Percentiles rank a stretch among this genome's conserved stretches.
phyloP scores from a whole-genome alignment of 1,140 invertebrate genomes.

The Habropoda laboriosa region DNA sequence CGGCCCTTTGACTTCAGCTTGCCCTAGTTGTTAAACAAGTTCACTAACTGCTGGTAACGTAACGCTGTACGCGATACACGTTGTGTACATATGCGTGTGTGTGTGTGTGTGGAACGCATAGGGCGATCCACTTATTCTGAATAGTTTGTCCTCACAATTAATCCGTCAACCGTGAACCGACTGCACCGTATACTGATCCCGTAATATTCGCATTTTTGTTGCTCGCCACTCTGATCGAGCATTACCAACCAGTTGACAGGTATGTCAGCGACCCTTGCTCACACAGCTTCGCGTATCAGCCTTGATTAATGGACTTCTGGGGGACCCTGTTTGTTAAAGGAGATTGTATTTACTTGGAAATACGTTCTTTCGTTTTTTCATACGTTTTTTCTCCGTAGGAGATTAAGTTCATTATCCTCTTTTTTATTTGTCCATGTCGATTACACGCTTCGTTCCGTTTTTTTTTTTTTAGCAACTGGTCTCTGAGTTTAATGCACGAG shows the following conservation, averaged over 20 bases:
- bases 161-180: slow-evolving; percentile 18
- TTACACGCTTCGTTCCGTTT: no score
- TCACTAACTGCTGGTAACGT: slow-evolving; percentile 23
- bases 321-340: not conserved
- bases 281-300: not conserved
- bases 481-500: no score
- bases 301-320: not conserved
- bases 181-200: not conserved
- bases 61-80: not conserved
- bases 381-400: no score
- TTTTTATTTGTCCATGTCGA: no score
- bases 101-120: not conserved
- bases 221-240: not conserved
- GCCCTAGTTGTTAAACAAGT: slow-evolving; percentile 44
- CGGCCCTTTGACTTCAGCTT: slow-evolving; percentile 39
- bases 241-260: not conserved
- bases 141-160: slow-evolving; percentile 4
- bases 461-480: no score
- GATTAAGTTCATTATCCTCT: no score
- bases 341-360: not conserved
- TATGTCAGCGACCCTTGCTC: not conserved
- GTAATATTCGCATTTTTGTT: slow-evolving; percentile 12
- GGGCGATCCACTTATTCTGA: not conserved
- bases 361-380: not conserved
- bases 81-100: no score